phyloP scores from a whole-genome alignment of 2,113 vertebrate genomes.

The Hyla sarda region DNA sequence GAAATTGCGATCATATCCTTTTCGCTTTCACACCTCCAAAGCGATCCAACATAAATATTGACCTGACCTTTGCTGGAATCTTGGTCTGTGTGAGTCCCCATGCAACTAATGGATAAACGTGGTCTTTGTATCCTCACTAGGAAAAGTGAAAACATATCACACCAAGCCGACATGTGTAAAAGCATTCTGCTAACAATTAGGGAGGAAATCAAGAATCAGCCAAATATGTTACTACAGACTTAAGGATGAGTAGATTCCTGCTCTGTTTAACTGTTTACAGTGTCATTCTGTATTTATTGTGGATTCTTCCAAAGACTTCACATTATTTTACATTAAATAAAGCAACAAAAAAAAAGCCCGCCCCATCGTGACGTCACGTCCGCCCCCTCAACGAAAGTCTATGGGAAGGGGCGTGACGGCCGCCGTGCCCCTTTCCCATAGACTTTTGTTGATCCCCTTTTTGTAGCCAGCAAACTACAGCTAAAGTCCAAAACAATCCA shows the following conservation, averaged over 20 bases:
- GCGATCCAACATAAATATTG: slow-evolving; percentile 54
- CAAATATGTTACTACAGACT: slow-evolving; percentile 23
- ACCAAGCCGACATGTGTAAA: slow-evolving; percentile 26
- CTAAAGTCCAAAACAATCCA: too few relatives aligned
- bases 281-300: neutral
- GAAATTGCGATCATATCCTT: slow-evolving; percentile 42
- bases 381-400: too few relatives aligned
- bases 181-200: slow-evolving; percentile 43
- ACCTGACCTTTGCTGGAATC: slow-evolving; percentile 48
- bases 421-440: too few relatives aligned
- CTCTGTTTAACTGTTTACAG: neutral
- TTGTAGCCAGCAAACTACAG: too few relatives aligned
- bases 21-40: slow-evolving; percentile 52
- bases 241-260: neutral
- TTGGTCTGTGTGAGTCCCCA: slow-evolving; percentile 22
- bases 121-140: slow-evolving; percentile 41
- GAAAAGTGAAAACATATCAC: slow-evolving; percentile 47
- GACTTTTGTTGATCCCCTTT: too few relatives aligned
- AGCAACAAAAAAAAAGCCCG: too few relatives aligned
- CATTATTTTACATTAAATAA: too few relatives aligned
- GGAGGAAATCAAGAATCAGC: neutral
- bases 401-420: too few relatives aligned
- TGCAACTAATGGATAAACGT: slow-evolving; percentile 43
- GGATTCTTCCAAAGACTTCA: neutral
- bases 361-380: too few relatives aligned